Base-by-base conservation (phyloP, 1,140 invertebrate species). In the Lasioglossum albipes region DNA sequence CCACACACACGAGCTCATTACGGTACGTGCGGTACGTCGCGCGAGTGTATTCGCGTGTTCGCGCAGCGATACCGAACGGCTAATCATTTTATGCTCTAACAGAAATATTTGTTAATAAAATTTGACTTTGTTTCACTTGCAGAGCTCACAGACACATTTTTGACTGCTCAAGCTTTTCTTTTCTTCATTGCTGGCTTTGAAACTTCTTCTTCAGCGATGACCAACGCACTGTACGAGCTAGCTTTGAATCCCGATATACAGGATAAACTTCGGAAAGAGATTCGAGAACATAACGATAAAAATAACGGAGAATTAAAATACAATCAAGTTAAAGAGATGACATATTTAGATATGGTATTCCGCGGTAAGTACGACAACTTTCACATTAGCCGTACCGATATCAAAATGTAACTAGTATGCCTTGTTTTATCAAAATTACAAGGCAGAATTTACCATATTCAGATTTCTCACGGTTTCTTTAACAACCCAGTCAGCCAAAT, bases 181-280 rank as follows among this genome's bases (percentile, higher is more conserved):
- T 93, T 94, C 59, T 90, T 94, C 68, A 10, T 94, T 7, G 94
- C 94, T 65, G 95, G 95, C 45, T 95, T 94, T 74, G 95, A 95
- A 75, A 95, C 95, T 0, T 95, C 95, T 9, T 93, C 94, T 5
- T 89, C 92, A 6, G 89, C 94, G 0, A 89, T 96, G 16, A 91
- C 90, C 16, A 92, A 92, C 72, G 84, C 90, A 10, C 72, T 93
- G 6, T 93, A 91, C 41, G 91, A 93, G 75, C 84, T 96, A 49
- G 94, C 95, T 7, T 84, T 89, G 42, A 88, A 95, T 88, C 93
- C 91, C 20, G 91, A 94, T 13, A 82, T 93, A 36, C 95, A 95
- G 80, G 86, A 94, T 16, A 92, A 91, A 83, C 65, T 95, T 7
- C 87, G 91, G 5, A 79, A 93, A 78, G 94, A 95, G 89, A 92